Conservation (phyloP, 2,113 vertebrate genomes). For the Corvus moneduloides region DNA sequence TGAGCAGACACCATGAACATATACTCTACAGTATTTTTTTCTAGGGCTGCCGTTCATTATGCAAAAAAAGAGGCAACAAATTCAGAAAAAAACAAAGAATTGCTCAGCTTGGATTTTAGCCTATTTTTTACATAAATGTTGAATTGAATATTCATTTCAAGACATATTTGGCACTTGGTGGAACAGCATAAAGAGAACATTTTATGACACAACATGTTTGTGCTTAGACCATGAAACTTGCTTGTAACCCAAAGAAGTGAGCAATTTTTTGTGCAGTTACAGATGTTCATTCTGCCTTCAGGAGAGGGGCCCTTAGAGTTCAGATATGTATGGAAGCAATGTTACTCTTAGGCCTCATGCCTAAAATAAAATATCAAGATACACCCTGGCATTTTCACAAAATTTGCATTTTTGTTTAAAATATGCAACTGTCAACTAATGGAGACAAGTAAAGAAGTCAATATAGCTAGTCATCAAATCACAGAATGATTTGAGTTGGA, state of each 20-base stretch:
- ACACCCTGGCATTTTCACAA: not conserved
- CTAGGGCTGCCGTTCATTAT: not conserved
- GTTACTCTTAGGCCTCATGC: not conserved
- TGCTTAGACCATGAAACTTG: not conserved
- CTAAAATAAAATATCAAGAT: not conserved
- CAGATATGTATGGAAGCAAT: not conserved
- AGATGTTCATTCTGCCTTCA: not conserved
- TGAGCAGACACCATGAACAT: not conserved
- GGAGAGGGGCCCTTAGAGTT: not conserved
- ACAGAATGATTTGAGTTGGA: not conserved
- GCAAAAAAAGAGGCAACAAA: not conserved
- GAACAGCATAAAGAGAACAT: not conserved
- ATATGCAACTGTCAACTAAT: not conserved
- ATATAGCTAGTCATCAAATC: not conserved
- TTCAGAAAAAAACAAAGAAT: not conserved
- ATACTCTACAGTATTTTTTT: not conserved
- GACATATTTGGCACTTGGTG: not conserved
- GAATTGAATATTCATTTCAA: not conserved
- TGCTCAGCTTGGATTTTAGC: not conserved
- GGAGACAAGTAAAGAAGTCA: not conserved
- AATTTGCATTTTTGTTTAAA: not conserved
- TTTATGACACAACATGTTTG: not conserved
- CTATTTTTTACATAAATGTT: not conserved
- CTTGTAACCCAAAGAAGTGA: not conserved
- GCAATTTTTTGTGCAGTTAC: not conserved